phyloP scores from a whole-genome alignment of 2,797 vertebrate species.

The Pangasius macronema region DNA sequence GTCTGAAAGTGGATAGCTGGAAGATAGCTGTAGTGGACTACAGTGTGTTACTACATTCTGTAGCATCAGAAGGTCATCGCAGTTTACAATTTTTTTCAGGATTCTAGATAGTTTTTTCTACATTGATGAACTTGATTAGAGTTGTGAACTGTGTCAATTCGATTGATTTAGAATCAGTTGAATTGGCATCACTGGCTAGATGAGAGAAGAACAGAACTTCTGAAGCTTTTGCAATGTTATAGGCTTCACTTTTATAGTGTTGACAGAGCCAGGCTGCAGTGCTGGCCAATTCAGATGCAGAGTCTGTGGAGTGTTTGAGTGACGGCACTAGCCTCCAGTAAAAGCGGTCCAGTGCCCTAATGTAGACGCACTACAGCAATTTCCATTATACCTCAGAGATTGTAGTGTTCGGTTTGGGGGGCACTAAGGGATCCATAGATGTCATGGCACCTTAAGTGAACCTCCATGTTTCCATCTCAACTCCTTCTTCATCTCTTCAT shows the following conservation, averaged over 20 bases:
- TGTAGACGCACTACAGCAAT: conserved; percentile 38
- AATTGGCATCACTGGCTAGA: too few relatives aligned
- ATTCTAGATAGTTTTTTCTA: not conserved
- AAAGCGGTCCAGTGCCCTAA: conserved; percentile 9
- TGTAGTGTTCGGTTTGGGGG: not conserved
- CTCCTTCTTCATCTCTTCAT: conserved; percentile 8
- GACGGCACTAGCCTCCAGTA: conserved; percentile 15
- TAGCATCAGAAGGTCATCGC: not conserved
- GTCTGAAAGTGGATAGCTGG: too few relatives aligned
- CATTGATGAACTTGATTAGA: not conserved
- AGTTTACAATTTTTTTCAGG: not conserved
- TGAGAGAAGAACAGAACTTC: too few relatives aligned
- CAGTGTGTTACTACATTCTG: not conserved
- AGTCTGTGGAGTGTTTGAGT: not conserved
- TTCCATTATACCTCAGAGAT: conserved; percentile 38
- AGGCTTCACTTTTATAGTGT: conserved; percentile 14
- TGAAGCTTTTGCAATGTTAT: conserved; percentile 24
- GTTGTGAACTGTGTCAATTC: too few relatives aligned
- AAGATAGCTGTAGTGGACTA: too few relatives aligned
- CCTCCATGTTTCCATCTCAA: conserved; percentile 20
- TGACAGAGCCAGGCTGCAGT: conserved; percentile 9
- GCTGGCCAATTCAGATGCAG: conserved; percentile 4
- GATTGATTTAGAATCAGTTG: too few relatives aligned
- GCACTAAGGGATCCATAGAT: conserved; percentile 4
- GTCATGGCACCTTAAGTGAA: conserved; percentile 16